Conservation (phyloP, 2,797 vertebrate genomes). For the Eulemur mongoz region DNA sequence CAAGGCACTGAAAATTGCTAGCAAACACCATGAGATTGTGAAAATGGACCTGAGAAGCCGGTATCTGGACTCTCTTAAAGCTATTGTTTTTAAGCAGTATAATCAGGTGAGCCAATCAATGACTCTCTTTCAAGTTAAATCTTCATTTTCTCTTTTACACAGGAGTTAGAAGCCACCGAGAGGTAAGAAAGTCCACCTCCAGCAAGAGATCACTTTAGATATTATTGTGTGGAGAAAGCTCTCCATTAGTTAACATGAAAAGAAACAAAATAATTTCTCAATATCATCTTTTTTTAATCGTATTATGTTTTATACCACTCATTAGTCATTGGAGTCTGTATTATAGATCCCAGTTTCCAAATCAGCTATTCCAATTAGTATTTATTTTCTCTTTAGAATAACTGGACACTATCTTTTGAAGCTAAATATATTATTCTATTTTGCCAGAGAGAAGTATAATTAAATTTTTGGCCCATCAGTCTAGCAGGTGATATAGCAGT, state of each 20-base stretch:
- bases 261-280: constrained; percentile 33
- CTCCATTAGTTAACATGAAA: constrained; percentile 63
- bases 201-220: constrained; percentile 53
- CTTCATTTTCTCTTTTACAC: constrained; percentile 69
- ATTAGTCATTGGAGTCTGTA: neutral
- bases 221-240: constrained; percentile 57
- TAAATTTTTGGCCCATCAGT: neutral
- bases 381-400: neutral
- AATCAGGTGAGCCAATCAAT: constrained; percentile 88
- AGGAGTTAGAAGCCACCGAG: constrained; percentile 61
- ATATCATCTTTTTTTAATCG: neutral
- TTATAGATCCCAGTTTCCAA: neutral
- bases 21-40: constrained; percentile 87
- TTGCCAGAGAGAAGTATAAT: neutral
- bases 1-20: constrained; percentile 91
- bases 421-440: neutral
- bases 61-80: constrained; percentile 91
- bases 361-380: neutral
- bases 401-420: neutral
- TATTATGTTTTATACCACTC: neutral
- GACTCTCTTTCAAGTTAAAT: constrained; percentile 35
- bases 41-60: constrained; percentile 92
- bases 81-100: constrained; percentile 92
- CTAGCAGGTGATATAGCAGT: neutral
- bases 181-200: constrained; percentile 50